phyloP scores from a whole-genome alignment of 2,888 invertebrate genomes.

The Leptarthrus brevirostris region DNA sequence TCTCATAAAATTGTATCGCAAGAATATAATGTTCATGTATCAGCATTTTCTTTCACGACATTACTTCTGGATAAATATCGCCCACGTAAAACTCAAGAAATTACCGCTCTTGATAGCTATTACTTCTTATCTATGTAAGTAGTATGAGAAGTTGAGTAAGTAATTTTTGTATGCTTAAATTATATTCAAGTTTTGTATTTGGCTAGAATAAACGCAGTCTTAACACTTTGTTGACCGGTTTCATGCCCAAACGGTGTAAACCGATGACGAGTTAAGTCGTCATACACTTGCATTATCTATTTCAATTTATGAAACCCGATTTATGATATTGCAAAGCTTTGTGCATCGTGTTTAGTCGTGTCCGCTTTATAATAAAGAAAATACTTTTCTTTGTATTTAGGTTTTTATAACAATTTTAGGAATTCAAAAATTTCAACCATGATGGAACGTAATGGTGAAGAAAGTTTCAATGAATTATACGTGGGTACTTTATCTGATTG shows the following conservation, averaged over 20 bases:
- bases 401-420: conserved; percentile 25
- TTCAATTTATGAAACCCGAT: conserved; percentile 47
- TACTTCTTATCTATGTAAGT: too few species aligned
- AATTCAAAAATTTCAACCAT: conserved; percentile 31
- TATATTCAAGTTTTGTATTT: too few species aligned
- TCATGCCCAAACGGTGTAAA: conserved; percentile 10
- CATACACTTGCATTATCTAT: conserved; percentile 37
- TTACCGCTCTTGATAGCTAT: too few species aligned
- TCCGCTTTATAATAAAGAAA: conserved; percentile 41
- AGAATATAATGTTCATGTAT: too few species aligned
- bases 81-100: too few species aligned
- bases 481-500: conserved; percentile 32
- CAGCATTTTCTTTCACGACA: too few species aligned
- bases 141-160: too few species aligned
- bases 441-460: conserved; percentile 10
- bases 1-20: too few species aligned
- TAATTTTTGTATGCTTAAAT: too few species aligned
- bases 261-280: conserved; percentile 34
- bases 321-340: conserved; percentile 46
- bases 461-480: conserved; percentile 33
- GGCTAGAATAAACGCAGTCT: too few species aligned
- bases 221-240: not conserved
- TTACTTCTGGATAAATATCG: too few species aligned
- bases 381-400: conserved; percentile 42
- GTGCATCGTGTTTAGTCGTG: conserved; percentile 38